phyloP scores from a whole-genome alignment of 2,888 invertebrate species.

The Agrochola circellaris region DNA sequence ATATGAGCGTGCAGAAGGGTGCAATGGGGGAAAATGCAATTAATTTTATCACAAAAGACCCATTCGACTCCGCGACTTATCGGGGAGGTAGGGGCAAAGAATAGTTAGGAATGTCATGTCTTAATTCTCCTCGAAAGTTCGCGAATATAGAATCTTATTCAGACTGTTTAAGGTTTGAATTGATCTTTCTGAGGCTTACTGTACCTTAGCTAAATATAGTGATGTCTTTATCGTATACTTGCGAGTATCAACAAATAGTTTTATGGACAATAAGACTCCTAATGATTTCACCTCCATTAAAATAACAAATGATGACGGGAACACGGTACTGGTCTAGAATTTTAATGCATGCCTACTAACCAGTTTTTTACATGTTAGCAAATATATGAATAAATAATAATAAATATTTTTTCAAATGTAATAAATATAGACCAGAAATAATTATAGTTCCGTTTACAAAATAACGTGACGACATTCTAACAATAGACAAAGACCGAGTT shows the following conservation, averaged over 20 bases:
- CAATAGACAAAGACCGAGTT: conserved; percentile 28
- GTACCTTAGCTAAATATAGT: background rate
- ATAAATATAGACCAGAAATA: background rate
- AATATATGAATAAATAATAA: too few relatives aligned
- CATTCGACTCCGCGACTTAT: conserved; percentile 71
- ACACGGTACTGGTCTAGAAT: too few relatives aligned
- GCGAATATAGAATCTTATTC: conserved; percentile 44
- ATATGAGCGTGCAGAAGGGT: conserved; percentile 71
- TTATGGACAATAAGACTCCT: conserved; percentile 47
- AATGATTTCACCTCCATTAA: conserved; percentile 20
- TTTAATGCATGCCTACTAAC: too few relatives aligned
- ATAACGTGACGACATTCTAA: background rate
- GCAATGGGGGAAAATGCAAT: conserved; percentile 85
- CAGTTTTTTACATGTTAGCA: too few relatives aligned
- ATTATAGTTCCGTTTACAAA: conserved; percentile 1
- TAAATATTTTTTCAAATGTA: background rate
- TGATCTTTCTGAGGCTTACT: background rate
- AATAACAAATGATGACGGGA: conserved; percentile 1
- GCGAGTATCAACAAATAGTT: conserved; percentile 54
- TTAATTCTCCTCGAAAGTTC: conserved; percentile 41
- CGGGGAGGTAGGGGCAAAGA: conserved; percentile 63
- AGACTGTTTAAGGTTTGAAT: conserved; percentile 35
- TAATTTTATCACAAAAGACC: conserved; percentile 87
- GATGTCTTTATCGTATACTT: conserved; percentile 21
- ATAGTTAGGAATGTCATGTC: conserved; percentile 71